Base-by-base conservation (phyloP, 2,888 invertebrate species). In the Notocelia uddmanniana region DNA sequence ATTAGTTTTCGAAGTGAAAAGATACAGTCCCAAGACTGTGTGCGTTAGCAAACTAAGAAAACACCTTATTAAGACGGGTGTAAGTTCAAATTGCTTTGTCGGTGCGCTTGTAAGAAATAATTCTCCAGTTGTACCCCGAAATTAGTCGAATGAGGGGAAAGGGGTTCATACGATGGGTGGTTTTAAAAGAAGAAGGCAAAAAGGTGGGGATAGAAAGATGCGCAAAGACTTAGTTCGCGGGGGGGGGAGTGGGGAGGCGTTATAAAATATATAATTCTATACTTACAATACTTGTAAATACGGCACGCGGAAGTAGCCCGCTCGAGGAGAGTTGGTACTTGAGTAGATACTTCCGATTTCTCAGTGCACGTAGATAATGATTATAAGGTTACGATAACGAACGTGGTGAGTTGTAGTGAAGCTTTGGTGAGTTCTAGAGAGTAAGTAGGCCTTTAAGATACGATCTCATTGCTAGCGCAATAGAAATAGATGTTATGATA, bases 281-380 rank as follows among this genome's bases (percentile, higher is more conserved):
- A 93, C 93, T 93, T 93, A 93, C 93, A 93, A 93, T 93, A 93
- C 93, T 93, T 93, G 93, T 93, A 93, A 93, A 93, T 93, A 93
- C 93, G 92, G 88, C 85, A 92, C 90, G 92, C 93, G 93, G 93
- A 93, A 93, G 92, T 91, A 88, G 81, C 76, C 60, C 78, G 85
- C 72, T 45, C 45, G 50, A 31, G 10, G 3, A 18, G 74, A 67
- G 75, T 89, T 91, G 92, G 83, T 86, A 85, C 87, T 89, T 84
- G 73, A 45, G 67, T 62, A 11, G 59, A 10, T 37, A 37, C 48
- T 58, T 58, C 66, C 60, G 59, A 10, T n/a, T 60, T 48, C 31
- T 31, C 41, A n/a, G 64, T 21, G 52, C 21, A 50, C 50, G 57
- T 50, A 58, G n/a, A n/a, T n/a, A n/a, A n/a, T n/a, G n/a, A 58